phyloP scores from a whole-genome alignment of 1,140 invertebrate species.

The Drosophila kanapiae region DNA sequence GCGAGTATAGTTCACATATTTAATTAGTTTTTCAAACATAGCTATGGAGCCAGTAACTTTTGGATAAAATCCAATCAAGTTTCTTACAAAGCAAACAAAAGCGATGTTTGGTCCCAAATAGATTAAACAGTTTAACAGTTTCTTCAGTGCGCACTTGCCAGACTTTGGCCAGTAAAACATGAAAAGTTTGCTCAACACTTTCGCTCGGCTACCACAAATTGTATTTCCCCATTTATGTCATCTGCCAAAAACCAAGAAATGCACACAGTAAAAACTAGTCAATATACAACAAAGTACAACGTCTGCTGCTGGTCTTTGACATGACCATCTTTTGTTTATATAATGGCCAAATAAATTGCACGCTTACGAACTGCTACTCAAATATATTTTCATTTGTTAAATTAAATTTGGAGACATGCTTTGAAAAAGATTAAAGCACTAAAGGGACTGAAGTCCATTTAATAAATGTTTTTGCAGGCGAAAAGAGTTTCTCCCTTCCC shows the following conservation, averaged over 20 bases:
- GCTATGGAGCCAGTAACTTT: constrained; percentile 4
- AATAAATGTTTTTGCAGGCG: constrained; percentile 50
- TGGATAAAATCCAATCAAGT: constrained; percentile 29
- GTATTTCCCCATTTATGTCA: constrained; percentile 30
- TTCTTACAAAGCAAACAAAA: constrained; percentile 23
- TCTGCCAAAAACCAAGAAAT: neutral
- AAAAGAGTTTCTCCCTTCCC: constrained; percentile 35
- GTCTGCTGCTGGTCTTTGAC: neutral
- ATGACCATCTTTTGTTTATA: constrained; percentile 8
- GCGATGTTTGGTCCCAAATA: neutral
- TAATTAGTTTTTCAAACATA: constrained; percentile 33
- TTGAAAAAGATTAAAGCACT: constrained; percentile 35
- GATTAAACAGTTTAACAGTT: constrained; percentile 21
- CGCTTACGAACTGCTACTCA: neutral
- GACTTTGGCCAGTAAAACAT: constrained; percentile 26
- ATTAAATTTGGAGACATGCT: constrained; percentile 22
- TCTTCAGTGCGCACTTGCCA: neutral
- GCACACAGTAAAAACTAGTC: neutral
- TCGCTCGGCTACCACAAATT: constrained; percentile 22
- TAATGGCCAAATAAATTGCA: constrained; percentile 26
- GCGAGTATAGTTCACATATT: constrained; percentile 13
- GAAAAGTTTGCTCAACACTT: constrained; percentile 41
- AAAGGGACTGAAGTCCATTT: constrained; percentile 44
- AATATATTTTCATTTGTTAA: constrained; percentile 9
- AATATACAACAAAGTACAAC: constrained; percentile 1